phyloP scores from a whole-genome alignment of 2,797 vertebrate species.

The Aphelocoma californica region DNA sequence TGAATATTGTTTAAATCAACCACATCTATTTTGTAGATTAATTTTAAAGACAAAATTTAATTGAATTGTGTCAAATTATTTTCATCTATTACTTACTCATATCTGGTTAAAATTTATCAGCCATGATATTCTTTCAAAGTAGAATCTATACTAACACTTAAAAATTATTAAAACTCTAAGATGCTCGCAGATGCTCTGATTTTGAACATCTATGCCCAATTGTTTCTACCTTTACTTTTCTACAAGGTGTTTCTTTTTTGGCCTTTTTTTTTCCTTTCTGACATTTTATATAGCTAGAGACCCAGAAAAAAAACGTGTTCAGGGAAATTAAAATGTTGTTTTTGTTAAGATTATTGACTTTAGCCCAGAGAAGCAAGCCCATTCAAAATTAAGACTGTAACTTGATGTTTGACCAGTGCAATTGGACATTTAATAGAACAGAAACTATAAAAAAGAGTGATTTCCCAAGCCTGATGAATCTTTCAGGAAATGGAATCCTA shows the following conservation, averaged over 20 bases:
- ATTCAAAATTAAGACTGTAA: background rate
- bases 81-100: background rate
- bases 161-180: background rate
- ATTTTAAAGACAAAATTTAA: background rate
- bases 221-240: background rate
- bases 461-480: background rate
- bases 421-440: background rate
- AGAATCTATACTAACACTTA: background rate
- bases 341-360: background rate
- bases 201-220: background rate
- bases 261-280: background rate
- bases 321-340: background rate
- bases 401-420: background rate
- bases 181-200: background rate
- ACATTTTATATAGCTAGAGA: background rate
- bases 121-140: background rate
- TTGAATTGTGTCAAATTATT: background rate
- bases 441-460: background rate
- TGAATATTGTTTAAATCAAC: background rate
- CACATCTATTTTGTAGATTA: background rate
- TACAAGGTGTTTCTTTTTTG: accelerated
- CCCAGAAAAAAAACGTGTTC: background rate
- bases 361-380: background rate
- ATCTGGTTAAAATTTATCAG: background rate
- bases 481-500: background rate